Evolutionary conservation across 64 coral and sea anemone species (phyloP), one percentile per base, ranked within the genome.

Genomic region (Montipora cactus): DNA sequence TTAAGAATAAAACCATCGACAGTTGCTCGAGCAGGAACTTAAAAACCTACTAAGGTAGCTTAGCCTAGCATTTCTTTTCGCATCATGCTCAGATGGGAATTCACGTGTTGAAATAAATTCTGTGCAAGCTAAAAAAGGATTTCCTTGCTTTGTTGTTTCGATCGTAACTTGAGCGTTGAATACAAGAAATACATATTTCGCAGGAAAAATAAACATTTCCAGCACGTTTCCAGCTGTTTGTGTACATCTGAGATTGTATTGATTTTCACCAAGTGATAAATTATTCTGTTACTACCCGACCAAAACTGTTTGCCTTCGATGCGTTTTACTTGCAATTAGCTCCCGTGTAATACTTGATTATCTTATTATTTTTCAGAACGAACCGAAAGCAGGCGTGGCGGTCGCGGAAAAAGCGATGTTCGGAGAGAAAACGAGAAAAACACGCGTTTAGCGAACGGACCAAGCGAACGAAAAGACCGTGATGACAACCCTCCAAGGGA

Each of bases 341-440:
- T 13, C 7, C 8, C 23, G 2, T 67, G 4, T 46, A 46, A 19
- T 67, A 53, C 12, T 28, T 23, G 3, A 48, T 19, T 21, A 69
- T 15, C 7, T 46, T 57, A 37, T 57, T 23, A 5, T 21, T 72
- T 70, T 72, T 66, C 82, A 86, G 82, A 86, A 18, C 45, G 82
- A 86, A 86, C 64, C 2, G 82, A 86, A 18, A 86, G 46, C 66
- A 86, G 82, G 46, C 82, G 82, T 10, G 82, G 82, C 47, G 85
- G 85, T 67, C 73, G 92, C 22, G 75, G 83, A 12, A 93, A 80
- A 25, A 68, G 78, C 68, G 90, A 83, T 49, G 92, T 93, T 5
- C 88, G 62, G 44, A 81, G 84, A 19, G 92, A 93, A 74, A 93
- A 93, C 84, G 92, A 93, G 59, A 93, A 93, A 78, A 93, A 93